Evolutionary conservation across 2,888 invertebrate genomes (phyloP).

Genomic region (Steromphala cineraria): DNA sequence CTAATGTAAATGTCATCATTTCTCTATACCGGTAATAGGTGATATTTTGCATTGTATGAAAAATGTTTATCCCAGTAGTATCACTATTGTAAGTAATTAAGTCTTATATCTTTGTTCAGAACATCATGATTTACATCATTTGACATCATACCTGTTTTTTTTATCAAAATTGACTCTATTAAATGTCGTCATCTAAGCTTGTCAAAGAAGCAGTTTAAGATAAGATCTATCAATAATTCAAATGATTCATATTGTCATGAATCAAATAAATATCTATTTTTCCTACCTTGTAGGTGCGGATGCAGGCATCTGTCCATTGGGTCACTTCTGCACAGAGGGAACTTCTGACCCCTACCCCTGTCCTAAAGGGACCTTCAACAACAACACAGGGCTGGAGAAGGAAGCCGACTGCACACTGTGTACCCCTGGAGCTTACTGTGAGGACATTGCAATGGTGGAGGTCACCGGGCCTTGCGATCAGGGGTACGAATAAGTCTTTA

Average conservation of each 20-base stretch:
- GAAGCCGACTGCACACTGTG: conserved; percentile 63
- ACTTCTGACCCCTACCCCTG: conserved; percentile 68
- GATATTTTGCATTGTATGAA: too few species aligned
- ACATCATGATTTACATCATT: too few species aligned
- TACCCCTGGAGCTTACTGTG: conserved; percentile 68
- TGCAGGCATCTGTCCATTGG: conserved; percentile 70
- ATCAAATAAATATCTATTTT: neutral
- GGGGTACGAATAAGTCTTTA: too few species aligned
- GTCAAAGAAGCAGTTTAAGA: neutral
- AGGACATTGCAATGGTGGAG: conserved; percentile 53
- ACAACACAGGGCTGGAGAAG: conserved; percentile 58
- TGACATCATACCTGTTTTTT: too few species aligned
- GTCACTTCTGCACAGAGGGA: conserved; percentile 68
- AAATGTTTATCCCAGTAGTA: too few species aligned
- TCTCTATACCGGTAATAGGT: too few species aligned
- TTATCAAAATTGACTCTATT: too few species aligned
- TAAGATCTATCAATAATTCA: neutral
- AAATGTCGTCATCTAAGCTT: neutral
- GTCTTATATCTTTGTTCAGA: too few species aligned
- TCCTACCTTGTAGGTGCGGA: conserved; percentile 51
- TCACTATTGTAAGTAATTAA: too few species aligned
- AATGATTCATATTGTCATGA: neutral
- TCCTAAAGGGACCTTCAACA: conserved; percentile 69
- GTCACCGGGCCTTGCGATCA: conserved; percentile 64
- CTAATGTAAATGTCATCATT: too few species aligned